These are phyloP conservation scores for Saccostrea echinata DNA, from an alignment of 1,140 invertebrate species.

Conservation along the genomic window DNA sequence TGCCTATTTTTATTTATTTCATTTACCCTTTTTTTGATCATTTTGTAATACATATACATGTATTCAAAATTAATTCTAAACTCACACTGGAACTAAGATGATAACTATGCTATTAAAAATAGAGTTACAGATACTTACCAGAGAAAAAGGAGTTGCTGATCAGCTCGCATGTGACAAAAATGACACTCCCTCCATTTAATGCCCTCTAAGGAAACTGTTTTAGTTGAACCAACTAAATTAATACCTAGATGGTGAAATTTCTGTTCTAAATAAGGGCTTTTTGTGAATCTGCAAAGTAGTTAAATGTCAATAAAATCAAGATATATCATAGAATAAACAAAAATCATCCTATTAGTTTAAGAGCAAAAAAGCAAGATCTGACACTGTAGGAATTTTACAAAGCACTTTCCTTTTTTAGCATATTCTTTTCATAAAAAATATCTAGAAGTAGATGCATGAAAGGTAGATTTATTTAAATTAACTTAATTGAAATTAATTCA, in stretches of 20 bases:
- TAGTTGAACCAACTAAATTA: neutral
- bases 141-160: neutral
- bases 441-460: no score
- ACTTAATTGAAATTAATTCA: neutral
- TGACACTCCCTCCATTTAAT: neutral
- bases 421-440: no score
- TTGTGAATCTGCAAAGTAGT: neutral
- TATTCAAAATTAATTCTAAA: no score
- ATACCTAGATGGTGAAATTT: neutral
- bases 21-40: no score
- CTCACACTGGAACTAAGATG: no score
- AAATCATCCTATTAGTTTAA: neutral
- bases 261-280: neutral
- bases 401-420: no score
- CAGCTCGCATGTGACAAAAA: conserved; percentile 8
- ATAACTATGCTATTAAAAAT: no score
- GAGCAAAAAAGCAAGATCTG: neutral
- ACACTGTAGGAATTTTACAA: no score
- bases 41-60: no score
- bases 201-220: neutral
- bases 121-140: neutral
- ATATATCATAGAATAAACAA: neutral
- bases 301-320: neutral
- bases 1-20: no score
- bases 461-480: neutral